phyloP scores from a whole-genome alignment of 2,888 invertebrate genomes.

The Sympetrum striolatum region DNA sequence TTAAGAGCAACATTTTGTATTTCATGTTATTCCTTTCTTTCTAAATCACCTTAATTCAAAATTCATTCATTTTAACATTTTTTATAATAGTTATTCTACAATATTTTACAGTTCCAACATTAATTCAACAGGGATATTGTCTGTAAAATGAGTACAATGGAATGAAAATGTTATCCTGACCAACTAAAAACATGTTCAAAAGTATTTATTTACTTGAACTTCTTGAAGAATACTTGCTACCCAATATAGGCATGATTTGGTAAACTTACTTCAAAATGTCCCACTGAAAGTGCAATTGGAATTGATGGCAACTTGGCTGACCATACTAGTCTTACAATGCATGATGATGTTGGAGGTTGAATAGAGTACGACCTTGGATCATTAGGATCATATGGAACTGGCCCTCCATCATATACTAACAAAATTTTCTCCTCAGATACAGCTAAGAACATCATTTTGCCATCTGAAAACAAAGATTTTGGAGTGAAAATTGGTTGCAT shows the following conservation, averaged over 20 bases:
- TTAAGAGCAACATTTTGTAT: too few relatives aligned
- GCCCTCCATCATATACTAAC: conserved; percentile 4
- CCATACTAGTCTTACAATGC: not conserved
- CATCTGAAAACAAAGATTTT: not conserved
- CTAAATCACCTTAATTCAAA: too few relatives aligned
- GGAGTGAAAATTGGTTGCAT: too few relatives aligned
- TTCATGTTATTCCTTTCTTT: too few relatives aligned
- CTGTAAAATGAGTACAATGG: too few relatives aligned
- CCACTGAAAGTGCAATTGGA: not conserved
- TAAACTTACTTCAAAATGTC: conserved; percentile 21
- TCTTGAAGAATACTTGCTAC: not conserved
- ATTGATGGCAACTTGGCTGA: not conserved
- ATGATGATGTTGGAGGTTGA: not conserved
- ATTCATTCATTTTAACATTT: too few relatives aligned
- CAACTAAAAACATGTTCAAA: not conserved
- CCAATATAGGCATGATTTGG: not conserved
- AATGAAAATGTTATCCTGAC: not conserved
- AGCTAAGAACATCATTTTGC: not conserved
- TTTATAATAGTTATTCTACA: too few relatives aligned
- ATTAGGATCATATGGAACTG: not conserved
- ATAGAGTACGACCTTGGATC: not conserved
- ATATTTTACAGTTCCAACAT: too few relatives aligned
- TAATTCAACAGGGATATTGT: too few relatives aligned
- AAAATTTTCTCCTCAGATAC: not conserved
- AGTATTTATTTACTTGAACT: not conserved